Conservation (phyloP, 2,888 invertebrate genomes). For the Drosophila sordidapex region DNA sequence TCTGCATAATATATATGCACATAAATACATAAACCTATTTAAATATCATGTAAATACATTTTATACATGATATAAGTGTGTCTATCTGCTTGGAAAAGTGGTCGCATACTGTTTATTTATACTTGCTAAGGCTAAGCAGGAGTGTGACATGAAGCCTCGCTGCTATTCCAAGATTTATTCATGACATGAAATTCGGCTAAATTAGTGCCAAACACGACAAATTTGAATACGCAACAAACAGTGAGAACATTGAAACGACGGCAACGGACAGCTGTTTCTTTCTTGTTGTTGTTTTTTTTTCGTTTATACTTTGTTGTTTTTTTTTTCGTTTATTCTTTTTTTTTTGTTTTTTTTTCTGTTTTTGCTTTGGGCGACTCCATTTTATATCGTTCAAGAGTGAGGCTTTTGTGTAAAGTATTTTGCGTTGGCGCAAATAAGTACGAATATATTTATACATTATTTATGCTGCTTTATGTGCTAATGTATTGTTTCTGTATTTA, state of each 20-base stretch:
- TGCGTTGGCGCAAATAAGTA: not conserved
- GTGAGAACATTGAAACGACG: not conserved
- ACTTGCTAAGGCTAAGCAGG: not conserved
- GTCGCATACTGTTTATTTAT: not conserved
- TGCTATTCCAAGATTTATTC: not conserved
- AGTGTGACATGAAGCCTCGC: not conserved
- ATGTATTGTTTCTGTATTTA: not conserved
- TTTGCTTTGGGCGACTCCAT: not conserved
- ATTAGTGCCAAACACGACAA: conserved; percentile 5
- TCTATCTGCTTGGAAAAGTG: not conserved
- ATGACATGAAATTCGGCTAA: conserved; percentile 4
- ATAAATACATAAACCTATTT: not conserved
- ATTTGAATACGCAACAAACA: conserved; percentile 1
- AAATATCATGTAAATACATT: not conserved
- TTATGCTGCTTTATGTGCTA: not conserved
- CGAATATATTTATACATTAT: not conserved
- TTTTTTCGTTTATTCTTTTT: not conserved
- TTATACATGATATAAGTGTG: not conserved
- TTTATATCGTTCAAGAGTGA: not conserved
- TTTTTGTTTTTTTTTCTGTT: not conserved
- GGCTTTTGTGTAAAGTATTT: not conserved
- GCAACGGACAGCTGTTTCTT: conserved; percentile 1
- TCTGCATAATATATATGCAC: not conserved
- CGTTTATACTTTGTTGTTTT: not conserved
- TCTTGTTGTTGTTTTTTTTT: not conserved